Percentiles rank a stretch among this genome's conserved stretches.
phyloP scores from a whole-genome alignment of 2,888 invertebrate genomes.

The Maniola hyperantus region DNA sequence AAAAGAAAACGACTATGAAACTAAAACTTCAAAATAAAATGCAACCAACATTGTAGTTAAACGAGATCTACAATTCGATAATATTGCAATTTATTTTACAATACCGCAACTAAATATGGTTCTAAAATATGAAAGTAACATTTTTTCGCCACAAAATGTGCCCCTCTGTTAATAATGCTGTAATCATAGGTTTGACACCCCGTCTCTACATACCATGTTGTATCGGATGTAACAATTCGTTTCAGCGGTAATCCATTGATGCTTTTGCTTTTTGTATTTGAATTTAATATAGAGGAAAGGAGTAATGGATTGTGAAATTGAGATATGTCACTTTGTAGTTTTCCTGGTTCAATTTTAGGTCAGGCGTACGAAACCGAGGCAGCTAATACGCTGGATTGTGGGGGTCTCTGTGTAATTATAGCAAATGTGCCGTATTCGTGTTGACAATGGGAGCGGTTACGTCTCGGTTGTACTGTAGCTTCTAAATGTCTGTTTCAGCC shows the following conservation, averaged over 20 bases:
- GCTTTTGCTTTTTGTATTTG: slow-evolving; percentile 12
- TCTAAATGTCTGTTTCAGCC: slow-evolving; percentile 44
- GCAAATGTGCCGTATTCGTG: slow-evolving; percentile 72
- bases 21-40: background rate
- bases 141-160: slow-evolving; percentile 67
- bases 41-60: slow-evolving; percentile 7
- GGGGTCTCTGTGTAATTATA: slow-evolving; percentile 72
- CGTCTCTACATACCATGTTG: slow-evolving; percentile 42
- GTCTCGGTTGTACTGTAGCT: slow-evolving; percentile 43
- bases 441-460: slow-evolving; percentile 60
- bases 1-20: background rate
- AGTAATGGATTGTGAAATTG: slow-evolving; percentile 46
- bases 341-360: slow-evolving; percentile 49
- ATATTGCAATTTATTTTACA: slow-evolving; percentile 25
- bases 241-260: slow-evolving; percentile 45
- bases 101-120: slow-evolving; percentile 30
- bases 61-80: slow-evolving; percentile 20
- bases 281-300: background rate
- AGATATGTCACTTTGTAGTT: slow-evolving; percentile 29
- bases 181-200: slow-evolving; percentile 80
- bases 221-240: slow-evolving; percentile 8
- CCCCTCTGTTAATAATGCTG: slow-evolving; percentile 68
- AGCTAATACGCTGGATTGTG: slow-evolving; percentile 70
- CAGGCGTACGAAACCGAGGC: slow-evolving; percentile 57
- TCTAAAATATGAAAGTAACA: slow-evolving; percentile 42